Percentiles rank a stretch among this genome's conserved stretches.
These are phyloP conservation scores for Drosophila peninsularis DNA, from an alignment of 2,888 invertebrate genomes.

Conservation along the genomic window DNA sequence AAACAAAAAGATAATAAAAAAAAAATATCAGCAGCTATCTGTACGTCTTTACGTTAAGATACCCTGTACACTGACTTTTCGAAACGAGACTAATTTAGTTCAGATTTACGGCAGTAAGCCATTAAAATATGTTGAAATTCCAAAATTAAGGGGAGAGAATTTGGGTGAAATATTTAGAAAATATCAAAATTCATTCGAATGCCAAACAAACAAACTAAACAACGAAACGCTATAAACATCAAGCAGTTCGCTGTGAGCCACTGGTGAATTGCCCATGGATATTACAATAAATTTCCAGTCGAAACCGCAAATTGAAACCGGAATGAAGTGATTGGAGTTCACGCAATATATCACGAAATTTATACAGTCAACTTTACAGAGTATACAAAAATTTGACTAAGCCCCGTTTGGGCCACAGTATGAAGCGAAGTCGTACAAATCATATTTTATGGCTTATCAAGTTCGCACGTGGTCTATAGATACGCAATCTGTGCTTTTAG, in stretches of 20 bases:
- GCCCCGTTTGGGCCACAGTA: background rate
- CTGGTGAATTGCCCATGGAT: conserved; percentile 31
- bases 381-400: background rate
- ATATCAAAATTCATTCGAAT: conserved; percentile 17
- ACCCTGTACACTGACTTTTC: background rate
- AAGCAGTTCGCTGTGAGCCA: background rate
- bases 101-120: conserved; percentile 18
- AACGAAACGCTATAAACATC: conserved; percentile 10
- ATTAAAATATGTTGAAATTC: conserved; percentile 3
- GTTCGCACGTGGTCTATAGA: conserved; percentile 10
- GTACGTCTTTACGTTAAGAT: background rate
- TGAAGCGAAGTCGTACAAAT: conserved; percentile 24
- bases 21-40: background rate
- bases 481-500: conserved; percentile 9
- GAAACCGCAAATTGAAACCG: conserved; percentile 7
- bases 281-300: background rate
- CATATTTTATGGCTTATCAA: background rate
- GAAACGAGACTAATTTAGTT: conserved; percentile 5
- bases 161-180: conserved; percentile 1
- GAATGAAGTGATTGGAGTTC: conserved; percentile 6
- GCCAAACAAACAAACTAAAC: conserved; percentile 4
- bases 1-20: background rate
- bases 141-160: background rate
- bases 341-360: background rate
- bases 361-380: background rate